These are phyloP conservation scores for Lamellibrachia luymesi DNA, from an alignment of 1,140 invertebrate species.

Conservation along the genomic window DNA sequence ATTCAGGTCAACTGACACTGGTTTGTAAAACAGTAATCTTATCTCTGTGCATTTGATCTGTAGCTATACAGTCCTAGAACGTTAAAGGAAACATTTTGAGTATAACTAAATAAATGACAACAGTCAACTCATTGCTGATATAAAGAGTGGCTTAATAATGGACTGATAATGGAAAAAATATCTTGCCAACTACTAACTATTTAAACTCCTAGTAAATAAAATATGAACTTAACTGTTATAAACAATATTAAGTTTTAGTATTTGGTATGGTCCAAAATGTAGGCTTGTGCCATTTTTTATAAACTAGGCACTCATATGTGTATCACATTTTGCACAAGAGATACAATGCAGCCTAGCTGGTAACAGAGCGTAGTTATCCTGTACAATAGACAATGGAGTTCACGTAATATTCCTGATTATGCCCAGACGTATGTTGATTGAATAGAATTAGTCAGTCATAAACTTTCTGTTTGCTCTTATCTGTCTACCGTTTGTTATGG, in stretches of 20 bases:
- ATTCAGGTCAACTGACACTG: too few relatives aligned
- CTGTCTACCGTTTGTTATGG: conserved; percentile 12
- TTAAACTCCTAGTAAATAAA: too few relatives aligned
- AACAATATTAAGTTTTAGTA: too few relatives aligned
- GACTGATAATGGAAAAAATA: too few relatives aligned
- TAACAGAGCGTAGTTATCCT: neutral
- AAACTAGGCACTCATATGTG: neutral
- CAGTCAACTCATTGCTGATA: too few relatives aligned
- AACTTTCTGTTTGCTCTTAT: conserved; percentile 8
- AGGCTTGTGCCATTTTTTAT: neutral
- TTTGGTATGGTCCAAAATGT: neutral
- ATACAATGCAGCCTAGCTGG: neutral
- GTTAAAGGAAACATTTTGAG: too few relatives aligned
- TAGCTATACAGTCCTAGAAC: too few relatives aligned
- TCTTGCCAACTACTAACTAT: too few relatives aligned
- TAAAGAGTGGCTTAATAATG: too few relatives aligned
- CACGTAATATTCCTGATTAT: neutral
- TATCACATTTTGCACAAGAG: neutral
- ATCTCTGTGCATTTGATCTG: too few relatives aligned
- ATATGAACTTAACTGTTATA: too few relatives aligned
- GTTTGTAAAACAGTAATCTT: too few relatives aligned
- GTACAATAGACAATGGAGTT: neutral
- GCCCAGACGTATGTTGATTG: neutral
- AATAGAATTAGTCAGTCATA: neutral
- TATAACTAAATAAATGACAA: neutral